phyloP scores from a whole-genome alignment of 2,797 vertebrate genomes.

The Pipistrellus pipistrellus region DNA sequence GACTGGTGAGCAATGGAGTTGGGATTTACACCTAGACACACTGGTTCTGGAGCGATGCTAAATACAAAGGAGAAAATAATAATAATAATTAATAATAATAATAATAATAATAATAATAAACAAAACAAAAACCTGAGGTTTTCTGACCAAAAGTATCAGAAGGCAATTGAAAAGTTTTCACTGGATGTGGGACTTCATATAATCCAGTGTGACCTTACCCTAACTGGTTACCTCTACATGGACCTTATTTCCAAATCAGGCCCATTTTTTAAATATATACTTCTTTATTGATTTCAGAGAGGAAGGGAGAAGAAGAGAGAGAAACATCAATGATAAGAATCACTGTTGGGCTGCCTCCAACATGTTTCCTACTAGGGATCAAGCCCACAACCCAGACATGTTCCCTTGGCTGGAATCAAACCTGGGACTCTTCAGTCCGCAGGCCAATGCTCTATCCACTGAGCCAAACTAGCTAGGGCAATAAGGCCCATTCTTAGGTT shows the following conservation, averaged over 20 bases:
- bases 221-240: background rate
- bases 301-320: too few species aligned
- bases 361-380: too few species aligned
- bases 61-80: background rate
- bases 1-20: background rate
- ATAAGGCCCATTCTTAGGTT: background rate
- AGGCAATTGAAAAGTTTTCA: background rate
- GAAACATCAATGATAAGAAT: too few species aligned
- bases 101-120: too few species aligned
- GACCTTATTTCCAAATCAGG: background rate
- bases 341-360: too few species aligned
- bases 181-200: background rate
- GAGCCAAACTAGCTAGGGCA: too few species aligned
- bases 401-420: too few species aligned
- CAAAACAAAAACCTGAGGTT: background rate
- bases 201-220: background rate
- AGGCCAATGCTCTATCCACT: too few species aligned
- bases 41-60: background rate
- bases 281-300: too few species aligned
- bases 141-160: background rate
- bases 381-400: too few species aligned
- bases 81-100: too few species aligned
- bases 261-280: background rate
- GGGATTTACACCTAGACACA: background rate
- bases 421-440: too few species aligned